Base-by-base conservation (phyloP, 1,140 invertebrate genomes). In the Glomeris maerens region DNA sequence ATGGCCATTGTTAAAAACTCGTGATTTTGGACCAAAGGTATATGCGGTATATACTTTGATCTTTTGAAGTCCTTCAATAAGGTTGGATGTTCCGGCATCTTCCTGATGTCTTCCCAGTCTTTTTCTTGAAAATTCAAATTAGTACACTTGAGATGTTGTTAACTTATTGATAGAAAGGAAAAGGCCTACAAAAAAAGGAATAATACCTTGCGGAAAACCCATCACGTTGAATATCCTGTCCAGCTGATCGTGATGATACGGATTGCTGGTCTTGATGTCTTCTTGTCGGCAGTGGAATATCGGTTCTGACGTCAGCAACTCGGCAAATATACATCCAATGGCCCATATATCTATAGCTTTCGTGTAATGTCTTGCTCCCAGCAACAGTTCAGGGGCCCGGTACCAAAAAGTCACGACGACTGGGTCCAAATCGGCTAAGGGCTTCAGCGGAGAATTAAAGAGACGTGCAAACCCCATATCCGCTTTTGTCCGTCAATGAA, bases 281-380 rank as follows among this genome's bases (percentile, higher is more conserved):
- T 99, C 96, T 74, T 99, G 95, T 39, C 93, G 79, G 73, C 96
- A 99, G 65, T 98, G 94, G 67, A 99, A 99, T 65, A 99, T 98
- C 21, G 96, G 96, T 71, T 99, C 96, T 1, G 92, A 96, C 5
- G 91, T 95, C 49, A 96, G 69, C 10, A 97, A 66, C 66, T 97
- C 92, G 13, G 92, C 92, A 77, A 99, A 99, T 66, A 99, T 99
- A 70, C 96, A 99, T 10, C 96, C 96, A 67, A 99, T 99, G 1
- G 96, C 96, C 96, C 96, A 99, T 57, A 99, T 98, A 74, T 99
- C 95, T 86, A 98, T 98, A 55, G 93, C 93, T 76, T 97, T 97
- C 10, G 93, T 97, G 60, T 98, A 98, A 79, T 98, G 94, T 50
- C 94, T 78, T 45, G 94, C 93, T 42, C 93, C 94, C 36, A 99